These are phyloP conservation scores for Hippotragus niger DNA, from an alignment of 2,113 vertebrate genomes.

Conservation along the genomic window DNA sequence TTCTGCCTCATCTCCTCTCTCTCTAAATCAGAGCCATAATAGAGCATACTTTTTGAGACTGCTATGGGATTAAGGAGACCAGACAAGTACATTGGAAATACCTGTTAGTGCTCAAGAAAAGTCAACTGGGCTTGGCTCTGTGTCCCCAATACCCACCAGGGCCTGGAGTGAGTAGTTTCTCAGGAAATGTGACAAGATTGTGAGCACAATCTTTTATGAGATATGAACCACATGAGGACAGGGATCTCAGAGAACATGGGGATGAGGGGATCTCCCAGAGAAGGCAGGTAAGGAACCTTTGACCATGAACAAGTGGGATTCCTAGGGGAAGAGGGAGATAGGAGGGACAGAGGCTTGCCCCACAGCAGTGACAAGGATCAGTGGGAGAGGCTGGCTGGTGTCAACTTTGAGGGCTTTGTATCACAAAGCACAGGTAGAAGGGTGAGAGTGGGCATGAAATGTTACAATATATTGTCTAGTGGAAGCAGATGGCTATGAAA, in stretches of 20 bases:
- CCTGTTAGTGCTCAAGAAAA: neutral
- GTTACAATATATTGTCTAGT: neutral
- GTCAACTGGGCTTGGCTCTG: neutral
- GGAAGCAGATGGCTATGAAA: neutral
- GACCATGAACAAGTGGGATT: neutral
- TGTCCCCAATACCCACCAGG: neutral
- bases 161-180: neutral
- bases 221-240: neutral
- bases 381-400: neutral
- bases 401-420: neutral
- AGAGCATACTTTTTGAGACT: rapidly evolving
- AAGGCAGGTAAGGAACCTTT: neutral
- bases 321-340: rapidly evolving
- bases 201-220: neutral
- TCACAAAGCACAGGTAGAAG: rapidly evolving
- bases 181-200: rapidly evolving
- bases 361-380: neutral
- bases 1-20: neutral
- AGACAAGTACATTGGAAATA: too few relatives aligned
- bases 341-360: too few relatives aligned
- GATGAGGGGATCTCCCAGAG: too few relatives aligned
- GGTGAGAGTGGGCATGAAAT: rapidly evolving
- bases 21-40: rapidly evolving
- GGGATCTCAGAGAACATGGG: neutral
- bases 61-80: neutral